Base-by-base conservation (phyloP, 2,797 vertebrate species). In the Sebastiscus tertius region DNA sequence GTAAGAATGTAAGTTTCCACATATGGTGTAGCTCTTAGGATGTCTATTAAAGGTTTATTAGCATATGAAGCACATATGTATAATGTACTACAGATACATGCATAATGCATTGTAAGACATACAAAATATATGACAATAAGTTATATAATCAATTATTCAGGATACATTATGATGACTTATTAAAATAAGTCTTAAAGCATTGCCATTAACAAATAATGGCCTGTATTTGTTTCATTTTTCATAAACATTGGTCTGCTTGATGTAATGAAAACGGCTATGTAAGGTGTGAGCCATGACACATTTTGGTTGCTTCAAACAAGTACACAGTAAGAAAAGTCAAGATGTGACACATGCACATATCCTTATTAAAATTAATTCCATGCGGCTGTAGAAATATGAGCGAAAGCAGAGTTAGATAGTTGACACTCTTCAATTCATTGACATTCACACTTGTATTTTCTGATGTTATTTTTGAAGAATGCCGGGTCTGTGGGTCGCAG, bases 401-500 rank as follows among this genome's bases (percentile, higher is more conserved):
- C 5, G 2, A 62, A 77, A 42, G 24, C 7, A 36, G 18, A 18
- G 18, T 52, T 31, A 24, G 42, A 62, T 8, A 73, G 67, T 8
- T 49, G 33, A 46, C 1, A 8, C 24, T 67, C 18, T 22, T 60
- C 18, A 60, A 11, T 34, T 54, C 60, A 18, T 9, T 61, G n/a
- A 33, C 34, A 71, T 29, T 56, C 62, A 61, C 27, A 42, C 22
- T 61, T 12, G 24, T 65, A 49, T 72, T 61, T 60, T 64, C 26
- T 12, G 31, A 31, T 54, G 27, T 77, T 84, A 71, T 31, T 70
- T 74, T 55, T 46, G 68, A 75, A 63, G 20, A 55, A 65, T n/a
- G 26, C 27, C 22, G 22, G 27, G 67, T 52, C 55, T 67, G 54
- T 59, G 55, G 34, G 60, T 67, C n/a, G 18, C 9, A 16, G 10